Evolutionary conservation across 2,888 invertebrate species (phyloP).

Genomic region (Campoletis raptor): DNA sequence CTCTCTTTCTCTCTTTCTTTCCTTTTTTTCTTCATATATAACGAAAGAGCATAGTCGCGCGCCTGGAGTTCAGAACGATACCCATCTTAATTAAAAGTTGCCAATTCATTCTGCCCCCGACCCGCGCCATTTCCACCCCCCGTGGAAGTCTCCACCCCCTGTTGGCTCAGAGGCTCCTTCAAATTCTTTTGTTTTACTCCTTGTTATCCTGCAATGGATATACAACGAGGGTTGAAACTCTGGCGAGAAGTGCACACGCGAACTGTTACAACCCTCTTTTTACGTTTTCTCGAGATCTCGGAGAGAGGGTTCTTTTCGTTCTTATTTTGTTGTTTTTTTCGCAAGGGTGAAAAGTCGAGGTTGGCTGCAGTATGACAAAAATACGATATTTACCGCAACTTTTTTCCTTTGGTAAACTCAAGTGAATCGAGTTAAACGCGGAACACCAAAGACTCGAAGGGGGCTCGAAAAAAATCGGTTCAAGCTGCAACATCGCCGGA

Average conservation of each 20-base stretch:
- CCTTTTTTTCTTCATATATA: not conserved
- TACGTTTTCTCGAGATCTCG: conserved; percentile 3
- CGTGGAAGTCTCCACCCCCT: conserved; percentile 70
- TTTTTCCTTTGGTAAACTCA: conserved; percentile 70
- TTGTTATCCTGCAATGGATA: conserved; percentile 36
- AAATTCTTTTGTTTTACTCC: conserved; percentile 68
- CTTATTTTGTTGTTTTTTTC: conserved; percentile 15
- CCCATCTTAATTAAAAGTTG: conserved; percentile 85
- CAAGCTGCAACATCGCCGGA: not conserved
- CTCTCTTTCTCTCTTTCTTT: conserved; percentile 4
- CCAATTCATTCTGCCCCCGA: conserved; percentile 83
- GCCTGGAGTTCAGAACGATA: conserved; percentile 78
- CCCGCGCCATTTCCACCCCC: conserved; percentile 75
- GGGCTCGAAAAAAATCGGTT: conserved; percentile 37
- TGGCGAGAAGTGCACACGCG: not conserved
- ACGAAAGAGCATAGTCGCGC: conserved; percentile 45
- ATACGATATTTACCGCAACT: conserved; percentile 70
- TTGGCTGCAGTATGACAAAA: conserved; percentile 79
- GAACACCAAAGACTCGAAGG: conserved; percentile 21
- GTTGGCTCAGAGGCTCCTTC: conserved; percentile 52
- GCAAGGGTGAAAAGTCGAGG: conserved; percentile 72
- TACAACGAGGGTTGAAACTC: conserved; percentile 8
- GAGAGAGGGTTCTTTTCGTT: not conserved
- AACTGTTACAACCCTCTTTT: not conserved
- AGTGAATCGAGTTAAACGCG: conserved; percentile 79